Percentiles rank a stretch among this genome's conserved stretches.
These are phyloP conservation scores for Hylomyscus alleni DNA, from an alignment of 2,797 vertebrate genomes.

Conservation along the genomic window DNA sequence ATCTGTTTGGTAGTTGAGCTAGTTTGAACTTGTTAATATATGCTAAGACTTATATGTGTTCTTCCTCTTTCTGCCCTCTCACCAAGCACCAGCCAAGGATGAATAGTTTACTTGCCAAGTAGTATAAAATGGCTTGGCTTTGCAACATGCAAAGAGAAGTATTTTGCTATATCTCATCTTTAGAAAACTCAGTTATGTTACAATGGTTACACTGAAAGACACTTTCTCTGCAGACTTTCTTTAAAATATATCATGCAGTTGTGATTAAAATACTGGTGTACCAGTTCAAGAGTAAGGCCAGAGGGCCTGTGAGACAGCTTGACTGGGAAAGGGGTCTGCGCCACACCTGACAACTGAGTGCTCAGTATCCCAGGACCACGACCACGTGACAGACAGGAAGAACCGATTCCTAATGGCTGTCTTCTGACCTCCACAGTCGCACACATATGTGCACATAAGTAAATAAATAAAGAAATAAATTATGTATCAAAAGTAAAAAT, in stretches of 20 bases:
- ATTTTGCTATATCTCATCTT: conserved; percentile 18
- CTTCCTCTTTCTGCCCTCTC: background rate
- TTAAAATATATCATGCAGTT: background rate
- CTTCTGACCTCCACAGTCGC: background rate
- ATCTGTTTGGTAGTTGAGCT: background rate
- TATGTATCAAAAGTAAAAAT: background rate
- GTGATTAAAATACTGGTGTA: background rate
- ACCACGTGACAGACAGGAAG: background rate
- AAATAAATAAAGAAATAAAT: too few relatives aligned
- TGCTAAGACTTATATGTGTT: background rate
- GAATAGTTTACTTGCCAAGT: conserved; percentile 17
- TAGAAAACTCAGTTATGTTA: background rate
- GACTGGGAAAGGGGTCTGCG: background rate
- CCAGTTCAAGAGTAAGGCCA: background rate
- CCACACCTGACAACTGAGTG: background rate
- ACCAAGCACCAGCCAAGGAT: background rate
- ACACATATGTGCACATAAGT: too few relatives aligned
- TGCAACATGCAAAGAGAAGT: background rate
- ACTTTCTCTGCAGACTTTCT: background rate
- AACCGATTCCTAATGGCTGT: background rate
- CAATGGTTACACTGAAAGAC: conserved; percentile 27
- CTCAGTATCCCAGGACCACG: background rate
- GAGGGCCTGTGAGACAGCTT: background rate
- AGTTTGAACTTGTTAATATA: background rate
- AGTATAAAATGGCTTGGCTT: conserved; percentile 26